Conservation (phyloP, 2,888 invertebrate genomes). For the Lycocerus yunnanus region DNA sequence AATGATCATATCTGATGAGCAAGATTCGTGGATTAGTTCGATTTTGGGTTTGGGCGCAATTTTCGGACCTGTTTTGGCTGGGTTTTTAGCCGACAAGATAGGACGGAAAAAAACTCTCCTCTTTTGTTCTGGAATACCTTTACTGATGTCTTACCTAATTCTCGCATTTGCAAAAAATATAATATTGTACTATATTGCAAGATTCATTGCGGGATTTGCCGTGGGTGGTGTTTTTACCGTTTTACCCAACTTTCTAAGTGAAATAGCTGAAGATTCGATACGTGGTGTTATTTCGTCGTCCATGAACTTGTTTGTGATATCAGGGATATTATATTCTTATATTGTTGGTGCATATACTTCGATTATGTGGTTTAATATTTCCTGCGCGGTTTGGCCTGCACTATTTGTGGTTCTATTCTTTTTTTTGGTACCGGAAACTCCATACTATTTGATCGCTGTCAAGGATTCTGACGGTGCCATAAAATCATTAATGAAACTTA, state of each 20-base stretch:
- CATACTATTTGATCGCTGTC: constrained; percentile 68
- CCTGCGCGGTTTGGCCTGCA: constrained; percentile 41
- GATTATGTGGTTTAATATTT: constrained; percentile 49
- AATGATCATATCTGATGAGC: constrained; percentile 47
- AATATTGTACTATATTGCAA: constrained; percentile 47
- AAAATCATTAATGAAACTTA: constrained; percentile 66
- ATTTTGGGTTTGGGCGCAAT: constrained; percentile 58
- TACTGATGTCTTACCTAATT: constrained; percentile 57
- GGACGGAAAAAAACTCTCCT: constrained; percentile 74
- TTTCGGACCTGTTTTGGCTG: constrained; percentile 71
- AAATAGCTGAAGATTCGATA: constrained; percentile 75
- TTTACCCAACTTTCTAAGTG: constrained; percentile 81
- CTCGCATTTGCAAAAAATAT: constrained; percentile 45
- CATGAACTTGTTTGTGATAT: constrained; percentile 71
- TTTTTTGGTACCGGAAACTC: constrained; percentile 76
- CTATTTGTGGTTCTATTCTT: constrained; percentile 60
- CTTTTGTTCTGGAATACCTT: constrained; percentile 65
- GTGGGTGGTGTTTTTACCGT: constrained; percentile 70
- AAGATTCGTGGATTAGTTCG: constrained; percentile 61
- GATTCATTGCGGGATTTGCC: constrained; percentile 63
- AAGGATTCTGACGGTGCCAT: constrained; percentile 66
- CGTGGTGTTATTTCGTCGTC: constrained; percentile 80
- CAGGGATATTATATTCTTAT: constrained; percentile 65
- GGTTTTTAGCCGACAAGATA: constrained; percentile 66
- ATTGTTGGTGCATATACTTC: constrained; percentile 36